Evolutionary conservation across 2,888 invertebrate species (phyloP).

Genomic region (Tryphoninae sp.): DNA sequence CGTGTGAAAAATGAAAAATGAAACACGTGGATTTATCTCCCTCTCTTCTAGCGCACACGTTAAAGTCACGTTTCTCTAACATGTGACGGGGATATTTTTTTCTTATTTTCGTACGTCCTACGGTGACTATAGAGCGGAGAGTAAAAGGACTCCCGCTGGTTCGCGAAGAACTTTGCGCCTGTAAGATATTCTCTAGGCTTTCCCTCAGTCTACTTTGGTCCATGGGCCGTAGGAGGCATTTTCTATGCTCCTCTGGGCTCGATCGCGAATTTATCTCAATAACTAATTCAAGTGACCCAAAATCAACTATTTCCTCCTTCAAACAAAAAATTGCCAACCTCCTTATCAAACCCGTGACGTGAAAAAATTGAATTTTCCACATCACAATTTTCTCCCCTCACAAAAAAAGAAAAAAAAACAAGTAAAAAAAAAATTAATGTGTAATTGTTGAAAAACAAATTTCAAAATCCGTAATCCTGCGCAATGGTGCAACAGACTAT

Average conservation of each 20-base stretch:
- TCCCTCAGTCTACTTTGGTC: slow-evolving; percentile 44
- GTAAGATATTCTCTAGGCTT: neutral
- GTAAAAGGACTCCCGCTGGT: slow-evolving; percentile 29
- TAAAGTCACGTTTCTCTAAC: slow-evolving; percentile 72
- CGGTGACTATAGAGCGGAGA: slow-evolving; percentile 3
- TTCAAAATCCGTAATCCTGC: neutral
- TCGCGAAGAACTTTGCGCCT: slow-evolving; percentile 10
- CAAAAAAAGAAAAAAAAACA: neutral
- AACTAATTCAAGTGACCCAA: neutral
- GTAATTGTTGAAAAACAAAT: neutral
- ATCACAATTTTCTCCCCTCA: no score
- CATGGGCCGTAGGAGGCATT: slow-evolving; percentile 24
- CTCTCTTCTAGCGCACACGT: neutral
- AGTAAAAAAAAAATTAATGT: neutral
- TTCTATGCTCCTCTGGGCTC: neutral
- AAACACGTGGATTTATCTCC: slow-evolving; percentile 5
- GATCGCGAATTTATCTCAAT: neutral
- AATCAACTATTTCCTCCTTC: neutral
- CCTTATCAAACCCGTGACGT: neutral
- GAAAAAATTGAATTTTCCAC: neutral
- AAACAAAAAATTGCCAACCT: neutral
- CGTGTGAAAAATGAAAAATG: slow-evolving; percentile 71
- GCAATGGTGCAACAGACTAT: slow-evolving; percentile 51
- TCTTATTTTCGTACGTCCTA: neutral
- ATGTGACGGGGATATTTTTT: slow-evolving; percentile 69